Evolutionary conservation across 2,797 vertebrate species (phyloP), one percentile per base, ranked within the genome.

Genomic region (Acomys russatus): DNA sequence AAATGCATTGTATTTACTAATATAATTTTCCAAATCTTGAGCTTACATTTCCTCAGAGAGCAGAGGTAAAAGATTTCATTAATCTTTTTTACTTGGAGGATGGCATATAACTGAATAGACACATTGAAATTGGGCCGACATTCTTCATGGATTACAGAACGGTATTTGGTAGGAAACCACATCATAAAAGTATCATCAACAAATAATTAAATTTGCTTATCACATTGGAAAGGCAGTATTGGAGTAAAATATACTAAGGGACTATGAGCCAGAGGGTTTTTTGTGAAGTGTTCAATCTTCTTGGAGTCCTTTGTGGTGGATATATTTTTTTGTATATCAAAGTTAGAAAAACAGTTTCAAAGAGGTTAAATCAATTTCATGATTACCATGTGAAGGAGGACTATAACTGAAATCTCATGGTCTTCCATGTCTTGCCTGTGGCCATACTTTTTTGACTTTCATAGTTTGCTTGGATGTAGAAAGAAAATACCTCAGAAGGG

Each of bases 151-250:
- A 87, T 93, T 91, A 76, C 18, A 88, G 35, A 96, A 74, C 4
- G 85, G 17, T 61, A 70, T 76, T 91, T 96, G 92, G 64, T 96
- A 93, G 35, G 23, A 86, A 76, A 92, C 5, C 49, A 92, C 92
- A 84, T 89, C 59, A 64, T 89, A 23, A 87, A 85, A 87, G 17
- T 82, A 86, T 95, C 59, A 79, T 38, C 76, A 85, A 86, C 44
- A 95, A 91, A 96, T 94, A 82, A 94, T 89, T 96, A 91, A 92
- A 91, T 84, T 87, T 95, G 18, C 12, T 91, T 88, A 88, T 94
- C 59, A 88, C n/a, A 51, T 56, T 68, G 28, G 33, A 92, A 95
- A 33, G 8, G 18, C 61, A 94, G 23, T 74, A 14, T 7, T 82
- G 38, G 78, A 88, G 54, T 92, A 59, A 95, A 95, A 70, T 92